phyloP scores from a whole-genome alignment of 2,797 vertebrate species.

The Bovichtus variegatus region DNA sequence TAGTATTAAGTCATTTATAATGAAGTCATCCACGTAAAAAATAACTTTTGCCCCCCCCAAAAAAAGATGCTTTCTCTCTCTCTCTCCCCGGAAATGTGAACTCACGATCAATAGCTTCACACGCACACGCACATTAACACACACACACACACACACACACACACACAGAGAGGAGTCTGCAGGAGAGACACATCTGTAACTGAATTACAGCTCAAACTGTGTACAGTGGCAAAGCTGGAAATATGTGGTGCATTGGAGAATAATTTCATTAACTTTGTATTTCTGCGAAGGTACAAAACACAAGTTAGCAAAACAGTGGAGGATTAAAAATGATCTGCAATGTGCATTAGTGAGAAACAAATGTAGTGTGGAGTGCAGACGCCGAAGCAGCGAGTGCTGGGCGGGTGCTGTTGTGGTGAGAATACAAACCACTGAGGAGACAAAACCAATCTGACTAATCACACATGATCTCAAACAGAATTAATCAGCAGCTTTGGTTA shows the following conservation, averaged over 20 bases:
- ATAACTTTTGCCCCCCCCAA: conserved; percentile 1
- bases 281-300: conserved; percentile 43
- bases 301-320: conserved; percentile 34
- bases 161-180: conserved; percentile 45
- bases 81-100: conserved; percentile 62
- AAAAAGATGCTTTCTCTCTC: conserved; percentile 45
- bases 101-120: conserved; percentile 65
- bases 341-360: conserved; percentile 32
- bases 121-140: conserved; percentile 37
- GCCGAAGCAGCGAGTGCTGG: conserved; percentile 37
- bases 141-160: conserved; percentile 37
- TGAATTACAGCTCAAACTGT: conserved; percentile 55
- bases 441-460: conserved; percentile 75
- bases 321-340: conserved; percentile 50
- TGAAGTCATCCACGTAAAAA: conserved; percentile 57
- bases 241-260: conserved; percentile 26
- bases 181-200: conserved; percentile 55
- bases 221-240: conserved; percentile 45
- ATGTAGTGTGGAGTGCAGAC: conserved; percentile 10
- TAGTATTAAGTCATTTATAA: conserved; percentile 51
- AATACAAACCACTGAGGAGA: conserved; percentile 68
- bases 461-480: conserved; percentile 76
- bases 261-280: conserved; percentile 54
- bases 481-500: conserved; percentile 71
- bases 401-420: conserved; percentile 64